Evolutionary conservation across 1,140 invertebrate species (phyloP), one percentile per base, ranked within the genome.

Genomic region (Wiebesia pumilae): DNA sequence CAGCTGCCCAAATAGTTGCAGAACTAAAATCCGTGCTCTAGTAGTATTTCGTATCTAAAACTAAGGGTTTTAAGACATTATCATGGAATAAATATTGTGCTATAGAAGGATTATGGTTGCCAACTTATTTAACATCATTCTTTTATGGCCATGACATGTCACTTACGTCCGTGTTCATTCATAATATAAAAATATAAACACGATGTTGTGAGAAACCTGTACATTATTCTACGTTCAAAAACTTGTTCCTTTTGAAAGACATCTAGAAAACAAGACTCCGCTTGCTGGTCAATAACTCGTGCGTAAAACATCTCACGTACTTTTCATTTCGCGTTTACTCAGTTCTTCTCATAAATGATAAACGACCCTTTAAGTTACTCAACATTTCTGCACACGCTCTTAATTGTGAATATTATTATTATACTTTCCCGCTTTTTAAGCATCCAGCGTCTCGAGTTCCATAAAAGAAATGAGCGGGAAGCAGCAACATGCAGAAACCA

Each of bases 361-460:
- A 40, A 43, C 71, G 38, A 43, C 71, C 21, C 10, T 30, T 75
- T 27, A 43, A 75, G 24, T 40, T 43, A 4, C 69, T 19, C 35
- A 9, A 43, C 21, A 12, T 1, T 75, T 43, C 35, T 14, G 24
- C 27, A 43, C 71, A 58, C 16, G 33, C 58, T 7, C 16, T 65
- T 40, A 43, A 67, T 67, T 81, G 69, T 67, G 40, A 54, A 83
- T 83, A 69, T 81, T 69, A 81, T 47, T 81, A 24, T 30, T 54
- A 19, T 10, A 24, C 75, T 78, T 80, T 80, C 78, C 40, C 81
- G 40, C 27, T 54, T 19, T 54, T 54, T 54, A 54, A 54, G 51
- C 51, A 19, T 16, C 9, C 12, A 19, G 16, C 51, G 51, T 54
- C 51, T 6, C 51, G 19, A 54, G 51, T 16, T 54, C 51, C 51